These are phyloP conservation scores for Lithobius niger DNA, from an alignment of 1,140 invertebrate species.

Conservation along the genomic window DNA sequence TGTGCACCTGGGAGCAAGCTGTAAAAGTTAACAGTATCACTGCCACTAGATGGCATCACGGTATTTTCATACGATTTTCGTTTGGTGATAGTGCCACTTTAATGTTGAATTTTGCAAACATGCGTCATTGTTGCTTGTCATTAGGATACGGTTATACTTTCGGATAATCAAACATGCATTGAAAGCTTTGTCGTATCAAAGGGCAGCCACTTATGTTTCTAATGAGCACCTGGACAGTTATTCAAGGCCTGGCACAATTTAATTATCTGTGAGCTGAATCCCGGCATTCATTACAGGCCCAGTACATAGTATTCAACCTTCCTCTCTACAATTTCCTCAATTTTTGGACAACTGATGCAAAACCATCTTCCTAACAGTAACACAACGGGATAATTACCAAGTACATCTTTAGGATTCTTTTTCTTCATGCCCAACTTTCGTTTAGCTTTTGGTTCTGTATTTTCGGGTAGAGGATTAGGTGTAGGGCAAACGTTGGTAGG, in stretches of 20 bases:
- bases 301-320: neutral
- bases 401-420: constrained; percentile 7
- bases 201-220: no score
- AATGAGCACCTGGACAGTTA: neutral
- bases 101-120: no score
- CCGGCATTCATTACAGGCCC: neutral
- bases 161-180: no score
- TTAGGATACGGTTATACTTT: no score
- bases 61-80: no score
- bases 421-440: constrained; percentile 2
- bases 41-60: no score
- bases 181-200: no score
- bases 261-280: neutral
- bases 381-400: neutral
- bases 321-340: constrained; percentile 13
- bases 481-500: neutral
- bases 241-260: neutral
- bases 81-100: no score
- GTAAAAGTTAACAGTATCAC: no score
- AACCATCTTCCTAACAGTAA: neutral
- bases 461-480: neutral
- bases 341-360: neutral
- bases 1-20: no score
- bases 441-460: constrained; percentile 4
- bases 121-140: no score